Evolutionary conservation across 2,888 invertebrate species (phyloP), one percentile per base, ranked within the genome.

Genomic region (Urechis unicinctus): DNA sequence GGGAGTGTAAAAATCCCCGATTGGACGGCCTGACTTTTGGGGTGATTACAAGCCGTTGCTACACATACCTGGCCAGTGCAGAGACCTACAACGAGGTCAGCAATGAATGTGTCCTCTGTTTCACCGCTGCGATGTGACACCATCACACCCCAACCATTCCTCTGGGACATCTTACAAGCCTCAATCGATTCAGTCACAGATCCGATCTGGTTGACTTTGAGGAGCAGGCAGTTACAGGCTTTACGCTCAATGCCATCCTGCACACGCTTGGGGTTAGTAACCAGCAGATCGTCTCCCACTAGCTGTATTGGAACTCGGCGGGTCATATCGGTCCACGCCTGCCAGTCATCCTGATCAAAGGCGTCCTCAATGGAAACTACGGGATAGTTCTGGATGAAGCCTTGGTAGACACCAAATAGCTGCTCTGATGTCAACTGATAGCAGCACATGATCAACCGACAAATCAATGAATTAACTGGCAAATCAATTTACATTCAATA

Each of bases 281-380:
- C 97, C 53, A 95, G 92, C 75, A 98, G 85, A 80, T 97, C 97
- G 79, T 98, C 97, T 68, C 81, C 82, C 45, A 83, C 82, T 64
- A 80, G 72, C 70, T 83, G 94, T 30, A 73, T 69, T 29, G 55
- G 53, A 9, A 59, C 53, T 0, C 29, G 49, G 1, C 36, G 59
- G 24, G 69, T 74, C 48, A 77, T 58, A 67, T 71, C 71, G 52
- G 85, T 82, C 94, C 96, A 98, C 17, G 95, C 93, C 9, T 86
- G 87, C 96, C 96, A 98, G 78, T 96, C 92, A 77, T 98, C 97
- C 81, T 97, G 96, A 78, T 98, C 97, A 80, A 96, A 98, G 67
- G 96, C 96, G 85, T 98, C 98, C 78, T 98, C 97, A 78, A 98
- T 97, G 58, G 95, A 93, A 1, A 90, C 88, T 75, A 98, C 89